Conservation (phyloP, 2,888 invertebrate genomes). For the Cryptophagus acutangulus region DNA sequence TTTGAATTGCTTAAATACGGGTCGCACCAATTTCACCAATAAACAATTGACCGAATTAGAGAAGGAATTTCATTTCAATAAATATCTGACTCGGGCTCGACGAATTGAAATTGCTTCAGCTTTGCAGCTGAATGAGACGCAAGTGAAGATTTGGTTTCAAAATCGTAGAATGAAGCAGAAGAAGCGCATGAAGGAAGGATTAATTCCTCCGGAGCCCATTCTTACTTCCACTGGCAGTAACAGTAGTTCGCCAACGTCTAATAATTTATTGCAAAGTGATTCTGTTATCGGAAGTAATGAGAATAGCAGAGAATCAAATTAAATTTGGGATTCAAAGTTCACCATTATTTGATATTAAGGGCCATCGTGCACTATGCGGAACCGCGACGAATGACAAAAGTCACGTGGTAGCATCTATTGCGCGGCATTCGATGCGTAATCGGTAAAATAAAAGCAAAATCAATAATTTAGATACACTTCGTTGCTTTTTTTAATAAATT, state of each 20-base stretch:
- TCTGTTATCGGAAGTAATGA: conserved; percentile 57
- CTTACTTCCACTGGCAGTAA: conserved; percentile 36
- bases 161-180: conserved; percentile 98
- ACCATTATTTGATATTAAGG: conserved; percentile 11
- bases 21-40: conserved; percentile 98
- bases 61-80: conserved; percentile 99
- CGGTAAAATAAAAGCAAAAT: too few species aligned
- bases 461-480: too few species aligned
- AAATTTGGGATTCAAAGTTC: conserved; percentile 10
- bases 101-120: conserved; percentile 97
- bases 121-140: conserved; percentile 93
- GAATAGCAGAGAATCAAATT: conserved; percentile 67
- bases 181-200: conserved; percentile 91
- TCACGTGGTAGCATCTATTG: too few species aligned
- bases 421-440: too few species aligned
- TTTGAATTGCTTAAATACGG: conserved; percentile 65
- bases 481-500: too few species aligned
- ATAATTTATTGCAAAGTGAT: conserved; percentile 42
- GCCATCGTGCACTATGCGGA: too few species aligned
- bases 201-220: conserved; percentile 57
- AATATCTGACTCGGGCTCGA: conserved; percentile 93
- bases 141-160: conserved; percentile 97
- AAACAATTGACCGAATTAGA: conserved; percentile 98
- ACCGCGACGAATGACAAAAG: too few species aligned
- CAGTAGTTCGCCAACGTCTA: conserved; percentile 49